Conservation (phyloP, 2,113 vertebrate species). For the Scomber scombrus region DNA sequence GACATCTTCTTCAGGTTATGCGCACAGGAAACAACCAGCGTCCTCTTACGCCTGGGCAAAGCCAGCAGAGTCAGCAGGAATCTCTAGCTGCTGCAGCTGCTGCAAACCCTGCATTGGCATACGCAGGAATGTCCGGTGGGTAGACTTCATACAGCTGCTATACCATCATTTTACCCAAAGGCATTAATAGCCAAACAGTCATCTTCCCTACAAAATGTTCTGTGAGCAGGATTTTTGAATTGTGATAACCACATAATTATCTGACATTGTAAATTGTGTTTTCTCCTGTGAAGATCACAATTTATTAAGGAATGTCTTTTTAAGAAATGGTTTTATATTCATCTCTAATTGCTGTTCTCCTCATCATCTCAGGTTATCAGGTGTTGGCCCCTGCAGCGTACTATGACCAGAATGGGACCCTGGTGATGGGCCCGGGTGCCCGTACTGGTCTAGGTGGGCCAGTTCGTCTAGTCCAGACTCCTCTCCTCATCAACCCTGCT, state of each 20-base stretch:
- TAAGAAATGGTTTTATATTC: not conserved
- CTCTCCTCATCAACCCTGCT: conserved; percentile 94
- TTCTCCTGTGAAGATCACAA: too few relatives aligned
- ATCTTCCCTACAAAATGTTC: not conserved
- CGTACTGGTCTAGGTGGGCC: conserved; percentile 92
- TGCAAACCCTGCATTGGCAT: conserved; percentile 94
- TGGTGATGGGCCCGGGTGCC: conserved; percentile 95
- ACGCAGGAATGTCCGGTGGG: conserved; percentile 95
- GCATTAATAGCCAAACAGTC: not conserved
- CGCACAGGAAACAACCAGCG: conserved; percentile 93
- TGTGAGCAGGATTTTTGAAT: not conserved
- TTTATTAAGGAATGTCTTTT: too few relatives aligned
- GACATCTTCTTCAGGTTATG: conserved; percentile 88
- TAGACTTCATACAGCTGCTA: not conserved
- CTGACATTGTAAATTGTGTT: too few relatives aligned
- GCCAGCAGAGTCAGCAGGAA: conserved; percentile 96
- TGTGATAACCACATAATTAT: not conserved
- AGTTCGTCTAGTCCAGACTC: conserved; percentile 94
- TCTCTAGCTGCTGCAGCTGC: conserved; percentile 89
- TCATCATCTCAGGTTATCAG: conserved; percentile 89
- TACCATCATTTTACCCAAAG: not conserved
- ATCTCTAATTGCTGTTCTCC: not conserved
- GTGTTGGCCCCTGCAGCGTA: conserved; percentile 96
- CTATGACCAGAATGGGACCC: conserved; percentile 95
- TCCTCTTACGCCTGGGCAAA: conserved; percentile 94